These are phyloP conservation scores for Hozukius guyotensis DNA, from an alignment of 2,797 vertebrate species.

Conservation along the genomic window DNA sequence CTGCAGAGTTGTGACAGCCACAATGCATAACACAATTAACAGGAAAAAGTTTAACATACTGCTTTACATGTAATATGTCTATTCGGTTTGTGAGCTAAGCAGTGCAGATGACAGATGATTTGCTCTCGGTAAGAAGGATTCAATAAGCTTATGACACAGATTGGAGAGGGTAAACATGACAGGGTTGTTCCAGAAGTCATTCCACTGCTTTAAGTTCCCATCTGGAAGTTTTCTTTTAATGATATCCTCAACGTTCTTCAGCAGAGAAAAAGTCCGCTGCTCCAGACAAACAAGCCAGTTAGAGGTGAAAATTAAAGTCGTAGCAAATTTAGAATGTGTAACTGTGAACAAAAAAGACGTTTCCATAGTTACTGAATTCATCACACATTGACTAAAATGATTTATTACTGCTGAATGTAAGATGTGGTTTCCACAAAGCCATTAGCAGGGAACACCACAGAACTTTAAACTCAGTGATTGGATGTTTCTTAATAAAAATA, in stretches of 20 bases:
- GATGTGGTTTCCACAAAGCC: too few relatives aligned
- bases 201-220: neutral
- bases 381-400: too few relatives aligned
- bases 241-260: neutral
- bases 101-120: neutral
- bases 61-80: neutral
- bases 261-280: rapidly evolving
- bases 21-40: neutral
- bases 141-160: neutral
- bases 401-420: too few relatives aligned
- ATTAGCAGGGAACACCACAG: too few relatives aligned
- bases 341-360: too few relatives aligned
- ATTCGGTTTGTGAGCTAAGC: neutral
- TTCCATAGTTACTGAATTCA: too few relatives aligned
- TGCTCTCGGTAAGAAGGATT: neutral
- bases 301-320: too few relatives aligned
- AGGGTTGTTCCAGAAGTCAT: neutral
- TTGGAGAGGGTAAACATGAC: neutral
- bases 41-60: neutral
- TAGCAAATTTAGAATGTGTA: too few relatives aligned
- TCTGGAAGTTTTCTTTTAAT: neutral
- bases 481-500: too few relatives aligned
- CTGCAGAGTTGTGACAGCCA: constrained; percentile 1
- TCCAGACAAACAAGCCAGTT: too few relatives aligned
- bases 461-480: too few relatives aligned